Evolutionary conservation across 1,140 invertebrate species (phyloP), one percentile per base, ranked within the genome.

Genomic region (Drosophila aff.): DNA sequence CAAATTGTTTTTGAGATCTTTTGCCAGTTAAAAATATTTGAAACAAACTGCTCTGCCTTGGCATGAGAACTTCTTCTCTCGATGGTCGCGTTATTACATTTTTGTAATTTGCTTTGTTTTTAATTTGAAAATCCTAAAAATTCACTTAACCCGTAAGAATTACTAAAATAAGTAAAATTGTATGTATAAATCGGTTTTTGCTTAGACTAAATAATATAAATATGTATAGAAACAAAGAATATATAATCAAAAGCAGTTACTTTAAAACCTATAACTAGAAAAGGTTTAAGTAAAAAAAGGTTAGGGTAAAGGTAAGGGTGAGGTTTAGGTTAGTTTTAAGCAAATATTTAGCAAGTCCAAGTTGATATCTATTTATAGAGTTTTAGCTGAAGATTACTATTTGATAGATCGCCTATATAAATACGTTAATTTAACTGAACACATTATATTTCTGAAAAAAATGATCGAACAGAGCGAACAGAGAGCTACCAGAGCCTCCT

Each of bases 351-450:
- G 26, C 1, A 55, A 55, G 57, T 67, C 41, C n/a, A 53, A 59
- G 52, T 79, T 72, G 50, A 64, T 78, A 50, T 67, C 40, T 68
- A 40, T 63, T 33, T 40, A 26, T 46, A 33, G 62, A 72, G 33
- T 26, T 60, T 55, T 77, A 76, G 36, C 50, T 79, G 62, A 67
- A 38, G 58, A 81, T 52, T 72, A 76, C 64, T 76, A 83, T 80
- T 33, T 67, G 72, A 72, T 83, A 84, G 77, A 68, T 74, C 74
- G 73, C 73, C 77, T 89, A 81, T 84, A 81, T 84, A 78, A 81
- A 84, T 89, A 87, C 73, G 84, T 84, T 87, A 87, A 59, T 33
- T 87, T 87, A 87, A 84, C 84, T 89, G 84, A 89, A 89, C 85
- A 89, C 85, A 89, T 40, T 16, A 11, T 81, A 59, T 69, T 69